Base-by-base conservation (phyloP, 2,113 vertebrate genomes). In the Hippolais icterina region DNA sequence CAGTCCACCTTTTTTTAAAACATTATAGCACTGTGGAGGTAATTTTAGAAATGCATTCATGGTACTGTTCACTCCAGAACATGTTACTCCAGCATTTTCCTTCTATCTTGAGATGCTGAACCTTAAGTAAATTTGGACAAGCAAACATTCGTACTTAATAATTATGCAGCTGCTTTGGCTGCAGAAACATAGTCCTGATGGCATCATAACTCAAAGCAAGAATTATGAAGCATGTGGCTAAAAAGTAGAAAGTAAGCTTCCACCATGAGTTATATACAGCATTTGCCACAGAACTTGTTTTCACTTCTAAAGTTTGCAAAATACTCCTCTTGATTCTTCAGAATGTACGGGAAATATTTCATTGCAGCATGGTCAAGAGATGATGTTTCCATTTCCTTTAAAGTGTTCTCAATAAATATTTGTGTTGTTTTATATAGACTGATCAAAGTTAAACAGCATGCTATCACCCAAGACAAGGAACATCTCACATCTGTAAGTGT, bases 391-490 rank as follows among this genome's bases (percentile, higher is more conserved):
- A 69, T 88, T 94, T 90, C 78, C 91, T 91, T 44, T 68, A 74
- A 21, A 86, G 75, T 33, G 76, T 50, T 79, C 28, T 91, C 65
- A 83, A 66, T 88, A 96, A 97, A 94, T 87, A 85, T 47, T 65
- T 68, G 18, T 35, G 63, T 69, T 90, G 65, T 66, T 90, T 77
- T 96, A 92, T 63, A 57, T 25, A 93, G 44, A 53, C 17, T 71
- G 89, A 95, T 81, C 92, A 96, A 97, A 84, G 80, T 50, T 93
- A 80, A 70, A 33, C 93, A 68, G 56, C 93, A 65, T 39, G 35
- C 71, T 53, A 64, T 37, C 44, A 92, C 21, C 35, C 1, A 1
- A 52, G 60, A 90, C 76, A 95, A 17, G 49, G 69, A 93, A 94
- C 44, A 83, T 74, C 81, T 80, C 72, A 88, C 91, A 85, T 79